Percentiles rank a stretch among this genome's conserved stretches.
These are phyloP conservation scores for Acinonyx jubatus DNA, from an alignment of 2,113 vertebrate species.

Conservation along the genomic window DNA sequence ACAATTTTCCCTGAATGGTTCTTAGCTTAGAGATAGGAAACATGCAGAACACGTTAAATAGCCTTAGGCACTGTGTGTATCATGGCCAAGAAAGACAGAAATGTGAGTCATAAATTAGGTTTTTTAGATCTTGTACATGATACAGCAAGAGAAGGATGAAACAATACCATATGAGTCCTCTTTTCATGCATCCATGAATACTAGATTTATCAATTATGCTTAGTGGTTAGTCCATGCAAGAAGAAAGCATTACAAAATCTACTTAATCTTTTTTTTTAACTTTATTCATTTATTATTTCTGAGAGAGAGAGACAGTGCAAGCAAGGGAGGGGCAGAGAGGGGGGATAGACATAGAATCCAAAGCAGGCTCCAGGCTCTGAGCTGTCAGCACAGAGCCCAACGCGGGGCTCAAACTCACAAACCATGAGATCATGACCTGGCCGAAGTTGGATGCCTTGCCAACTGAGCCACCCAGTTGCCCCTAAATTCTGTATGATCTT, in stretches of 20 bases:
- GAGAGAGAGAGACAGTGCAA: no score
- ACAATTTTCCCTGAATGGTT: slow-evolving; percentile 65
- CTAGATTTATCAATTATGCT: slow-evolving; percentile 89
- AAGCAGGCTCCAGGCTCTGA: no score
- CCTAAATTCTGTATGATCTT: slow-evolving; percentile 85
- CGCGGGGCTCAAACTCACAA: no score
- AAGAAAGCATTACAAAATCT: slow-evolving; percentile 85
- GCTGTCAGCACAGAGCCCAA: no score
- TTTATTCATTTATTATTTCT: no score
- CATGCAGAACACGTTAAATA: slow-evolving; percentile 64
- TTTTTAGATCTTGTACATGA: slow-evolving; percentile 79
- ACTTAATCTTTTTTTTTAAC: background rate
- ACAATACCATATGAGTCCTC: slow-evolving; percentile 80
- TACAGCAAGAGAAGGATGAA: slow-evolving; percentile 78
- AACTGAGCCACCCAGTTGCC: no score
- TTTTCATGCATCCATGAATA: slow-evolving; percentile 86
- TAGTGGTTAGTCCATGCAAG: slow-evolving; percentile 86
- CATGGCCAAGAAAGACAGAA: slow-evolving; percentile 60
- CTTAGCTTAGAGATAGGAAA: slow-evolving; percentile 53
- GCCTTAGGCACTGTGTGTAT: slow-evolving; percentile 24
- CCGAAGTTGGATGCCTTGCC: no score
- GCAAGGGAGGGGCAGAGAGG: no score
- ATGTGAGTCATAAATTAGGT: slow-evolving; percentile 74
- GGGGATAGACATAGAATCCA: no score
- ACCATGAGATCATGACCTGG: no score